A percentile compares a stretch with the other conserved stretches of the same genome.
Evolutionary conservation across 2,888 invertebrate species (phyloP).

Genomic region (Plagodis dolabraria): DNA sequence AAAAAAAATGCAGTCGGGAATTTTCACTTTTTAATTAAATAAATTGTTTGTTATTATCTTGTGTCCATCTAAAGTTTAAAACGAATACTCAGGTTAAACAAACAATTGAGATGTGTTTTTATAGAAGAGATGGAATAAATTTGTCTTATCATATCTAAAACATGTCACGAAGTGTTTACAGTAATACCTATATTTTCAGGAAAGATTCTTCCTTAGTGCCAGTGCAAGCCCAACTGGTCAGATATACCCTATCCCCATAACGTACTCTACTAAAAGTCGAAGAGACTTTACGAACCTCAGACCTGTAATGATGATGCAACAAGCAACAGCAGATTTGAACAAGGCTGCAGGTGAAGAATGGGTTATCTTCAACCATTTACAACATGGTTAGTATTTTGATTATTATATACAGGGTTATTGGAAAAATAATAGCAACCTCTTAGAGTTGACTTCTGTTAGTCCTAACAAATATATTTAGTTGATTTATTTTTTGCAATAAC

Average conservation of each 20-base stretch:
- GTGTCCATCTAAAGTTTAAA: too few species aligned
- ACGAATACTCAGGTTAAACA: too few species aligned
- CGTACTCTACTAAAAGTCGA: conserved; percentile 66
- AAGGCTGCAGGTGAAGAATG: conserved; percentile 73
- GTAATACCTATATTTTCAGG: conserved; percentile 54
- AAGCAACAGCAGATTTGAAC: conserved; percentile 55
- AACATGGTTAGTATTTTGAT: conserved; percentile 81
- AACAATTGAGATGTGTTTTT: too few species aligned
- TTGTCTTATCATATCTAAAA: too few species aligned
- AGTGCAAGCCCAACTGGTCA: conserved; percentile 54
- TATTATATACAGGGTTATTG: neutral
- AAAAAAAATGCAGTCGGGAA: too few species aligned
- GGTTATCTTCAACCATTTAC: conserved; percentile 87
- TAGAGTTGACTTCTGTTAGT: too few species aligned
- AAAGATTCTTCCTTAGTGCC: conserved; percentile 82
- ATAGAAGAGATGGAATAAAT: too few species aligned
- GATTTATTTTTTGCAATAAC: too few species aligned
- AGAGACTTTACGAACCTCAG: conserved; percentile 56
- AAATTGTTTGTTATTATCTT: too few species aligned
- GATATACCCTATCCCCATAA: conserved; percentile 77
- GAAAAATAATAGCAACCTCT: too few species aligned
- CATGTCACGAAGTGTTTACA: neutral
- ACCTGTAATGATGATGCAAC: conserved; percentile 76
- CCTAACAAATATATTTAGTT: too few species aligned
- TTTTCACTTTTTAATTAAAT: too few species aligned